phyloP scores from a whole-genome alignment of 2,797 vertebrate species.

The Sebastes oblongus region DNA sequence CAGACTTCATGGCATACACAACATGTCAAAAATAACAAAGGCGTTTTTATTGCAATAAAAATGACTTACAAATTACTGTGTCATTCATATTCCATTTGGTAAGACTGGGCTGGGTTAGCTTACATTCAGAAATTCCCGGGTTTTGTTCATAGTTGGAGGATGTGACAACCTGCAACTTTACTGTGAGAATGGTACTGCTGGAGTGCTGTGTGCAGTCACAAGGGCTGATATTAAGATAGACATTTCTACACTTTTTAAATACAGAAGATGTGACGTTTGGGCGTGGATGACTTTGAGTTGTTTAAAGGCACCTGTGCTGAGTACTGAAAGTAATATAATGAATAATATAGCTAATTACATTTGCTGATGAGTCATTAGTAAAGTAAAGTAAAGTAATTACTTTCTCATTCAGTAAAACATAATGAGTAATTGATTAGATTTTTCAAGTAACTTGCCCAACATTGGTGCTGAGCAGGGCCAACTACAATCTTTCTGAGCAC shows the following conservation, averaged over 20 bases:
- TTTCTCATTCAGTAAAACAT: constrained; percentile 12
- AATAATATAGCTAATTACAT: constrained; percentile 3
- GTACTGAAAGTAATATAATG: not conserved
- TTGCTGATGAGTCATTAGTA: not conserved
- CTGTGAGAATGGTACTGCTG: not conserved
- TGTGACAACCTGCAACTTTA: not conserved
- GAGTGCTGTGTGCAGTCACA: not conserved
- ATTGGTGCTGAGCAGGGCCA: not conserved
- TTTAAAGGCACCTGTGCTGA: not conserved
- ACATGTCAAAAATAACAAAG: too few relatives aligned
- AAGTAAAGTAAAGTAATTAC: constrained; percentile 9
- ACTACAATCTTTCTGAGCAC: not conserved
- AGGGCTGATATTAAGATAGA: not conserved
- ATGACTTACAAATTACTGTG: too few relatives aligned
- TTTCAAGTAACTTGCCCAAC: not conserved
- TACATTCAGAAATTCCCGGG: not conserved
- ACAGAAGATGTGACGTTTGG: not conserved
- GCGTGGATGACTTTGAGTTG: not conserved
- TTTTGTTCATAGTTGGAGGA: not conserved
- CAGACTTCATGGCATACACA: too few relatives aligned
- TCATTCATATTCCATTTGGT: too few relatives aligned
- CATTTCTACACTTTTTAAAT: not conserved
- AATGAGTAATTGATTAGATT: constrained; percentile 10
- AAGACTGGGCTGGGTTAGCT: not conserved
- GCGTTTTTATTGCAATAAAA: too few relatives aligned